Base-by-base conservation (phyloP, 2,888 invertebrate species). In the Ctenicera cuprea region DNA sequence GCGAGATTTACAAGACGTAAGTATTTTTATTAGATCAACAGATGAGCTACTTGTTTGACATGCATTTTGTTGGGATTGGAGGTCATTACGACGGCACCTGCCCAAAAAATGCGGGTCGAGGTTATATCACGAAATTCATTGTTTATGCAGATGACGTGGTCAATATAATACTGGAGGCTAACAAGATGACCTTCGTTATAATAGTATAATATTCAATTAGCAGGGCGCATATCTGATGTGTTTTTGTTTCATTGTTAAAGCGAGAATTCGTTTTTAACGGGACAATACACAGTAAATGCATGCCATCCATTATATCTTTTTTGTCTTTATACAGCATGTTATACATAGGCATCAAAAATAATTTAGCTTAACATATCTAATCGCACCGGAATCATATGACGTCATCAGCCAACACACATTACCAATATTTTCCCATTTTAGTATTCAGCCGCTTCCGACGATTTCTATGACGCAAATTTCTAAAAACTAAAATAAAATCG, bases 1-100 rank as follows among this genome's bases (percentile, higher is more conserved):
- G 45, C 69, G 9, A 70, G 69, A 43, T 41, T 73, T 20, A 20
- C 41, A 41, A 69, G 73, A 45, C 52, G 73, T 73, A 41, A 73
- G 73, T 73, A 57, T 22, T 14, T 12, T 65, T 33, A 41, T 69
- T 61, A 38, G 22, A 26, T 5, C 26, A 5, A 26, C 26, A 5
- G 33, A 68, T 62, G 43, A 18, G 62, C 62, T 62, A 62, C 62
- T 45, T 62, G 62, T 62, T 43, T 16, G 45, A 33, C 22, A 14
- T 12, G 38, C 8, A 18, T 20, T 20, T 48, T 48, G 20, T 18
- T 18, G n/a, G 8, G 26, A n/a, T 33, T 33, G 33, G n/a, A n/a
- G n/a, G n/a, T n/a, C n/a, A n/a, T n/a, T 33, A 9, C 16, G 57
- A 57, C 52, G 52, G 16, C 22, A 18, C 37, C 37, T 18, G 37